These are phyloP conservation scores for Dicyrtoma fusca DNA, from an alignment of 2,888 invertebrate species.

Conservation along the genomic window DNA sequence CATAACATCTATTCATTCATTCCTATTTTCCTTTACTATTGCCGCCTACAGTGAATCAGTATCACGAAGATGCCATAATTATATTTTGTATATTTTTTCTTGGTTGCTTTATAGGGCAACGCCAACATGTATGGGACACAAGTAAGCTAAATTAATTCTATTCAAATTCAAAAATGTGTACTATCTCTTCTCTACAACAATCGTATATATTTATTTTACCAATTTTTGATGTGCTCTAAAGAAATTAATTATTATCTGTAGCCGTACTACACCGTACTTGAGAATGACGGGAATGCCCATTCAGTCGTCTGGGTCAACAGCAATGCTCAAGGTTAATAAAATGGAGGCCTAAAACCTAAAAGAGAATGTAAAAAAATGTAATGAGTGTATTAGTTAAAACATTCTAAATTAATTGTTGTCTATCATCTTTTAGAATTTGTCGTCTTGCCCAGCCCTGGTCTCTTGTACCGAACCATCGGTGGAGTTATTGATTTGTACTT, in stretches of 20 bases:
- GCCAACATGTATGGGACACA: conserved; percentile 40
- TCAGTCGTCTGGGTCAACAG: conserved; percentile 81
- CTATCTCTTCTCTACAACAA: background rate
- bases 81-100: too few relatives aligned
- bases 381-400: too few relatives aligned
- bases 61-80: too few relatives aligned
- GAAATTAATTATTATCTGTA: conserved; percentile 58
- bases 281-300: conserved; percentile 70
- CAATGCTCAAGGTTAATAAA: conserved; percentile 76
- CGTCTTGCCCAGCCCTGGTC: conserved; percentile 71
- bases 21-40: too few relatives aligned
- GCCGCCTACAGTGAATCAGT: too few relatives aligned
- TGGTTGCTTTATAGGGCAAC: conserved; percentile 20
- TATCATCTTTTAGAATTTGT: conserved; percentile 71
- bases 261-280: conserved; percentile 77
- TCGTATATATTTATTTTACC: background rate
- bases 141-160: conserved; percentile 12
- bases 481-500: conserved; percentile 80
- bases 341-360: background rate
- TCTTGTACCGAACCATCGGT: conserved; percentile 80
- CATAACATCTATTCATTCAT: too few relatives aligned
- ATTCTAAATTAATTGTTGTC: background rate
- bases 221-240: too few relatives aligned
- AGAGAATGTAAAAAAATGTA: background rate
- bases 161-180: background rate